Evolutionary conservation across 2,797 vertebrate genomes (phyloP), one percentile per base, ranked within the genome.

Genomic region (Diglossa cyanea): DNA sequence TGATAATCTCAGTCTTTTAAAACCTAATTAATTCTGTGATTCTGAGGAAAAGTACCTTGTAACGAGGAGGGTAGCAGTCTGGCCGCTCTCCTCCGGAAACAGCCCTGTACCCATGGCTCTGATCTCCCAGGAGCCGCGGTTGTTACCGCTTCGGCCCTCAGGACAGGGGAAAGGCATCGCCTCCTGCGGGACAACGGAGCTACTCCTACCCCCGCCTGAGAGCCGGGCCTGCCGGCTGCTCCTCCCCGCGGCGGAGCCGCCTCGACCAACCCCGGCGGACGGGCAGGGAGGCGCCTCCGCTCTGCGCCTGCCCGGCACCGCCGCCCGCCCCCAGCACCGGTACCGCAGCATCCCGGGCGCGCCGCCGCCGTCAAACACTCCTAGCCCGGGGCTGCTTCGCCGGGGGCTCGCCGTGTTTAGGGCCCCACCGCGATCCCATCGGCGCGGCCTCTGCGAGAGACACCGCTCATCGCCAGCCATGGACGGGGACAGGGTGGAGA

Each of bases 401-500:
- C 18, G 62, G 5, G 50, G 13, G 3, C 53, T 65, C 17, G 23
- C 9, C 10, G 35, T 20, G 21, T 9, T 25, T 33, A 7, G 39
- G 16, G 33, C 28, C 6, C 4, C 0, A 10, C 35, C 3, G 3
- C 37, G 30, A 45, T n/a, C 18, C 4, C 15, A 9, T 20, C 9
- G 6, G 28, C 5, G 26, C 15, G 1, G 37, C 44, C 24, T 13
- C 11, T n/a, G 83, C 44, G 54, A 39, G 48, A n/a, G 14, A 9
- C 72, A 28, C 35, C 15, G 25, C 51, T 17, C 50, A 2, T 17
- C 54, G 47, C 23, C 72, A 2, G n/a, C 31, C 37, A 98, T 98
- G 98, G 97, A 97, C 30, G 91, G 92, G 39, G 97, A 94, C 98
- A 97, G 97, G 54, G 98, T 98, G 76, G 98, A 99, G 84, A 98